A percentile compares a stretch with the other conserved stretches of the same genome.
These are phyloP conservation scores for Hirtodrosophila trivittata DNA, from an alignment of 2,888 invertebrate genomes.

Conservation along the genomic window DNA sequence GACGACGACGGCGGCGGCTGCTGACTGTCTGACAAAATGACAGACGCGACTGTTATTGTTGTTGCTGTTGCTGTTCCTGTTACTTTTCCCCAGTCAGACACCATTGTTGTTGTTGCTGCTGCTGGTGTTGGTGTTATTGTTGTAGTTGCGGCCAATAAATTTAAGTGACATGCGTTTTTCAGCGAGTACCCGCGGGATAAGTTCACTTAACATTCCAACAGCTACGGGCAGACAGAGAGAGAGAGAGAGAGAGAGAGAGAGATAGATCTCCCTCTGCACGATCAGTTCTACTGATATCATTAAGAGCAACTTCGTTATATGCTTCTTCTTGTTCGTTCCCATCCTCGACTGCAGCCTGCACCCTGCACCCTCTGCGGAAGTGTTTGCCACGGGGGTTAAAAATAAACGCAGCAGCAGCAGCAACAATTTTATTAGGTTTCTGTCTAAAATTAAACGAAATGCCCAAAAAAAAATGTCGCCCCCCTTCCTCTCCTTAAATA, in stretches of 20 bases:
- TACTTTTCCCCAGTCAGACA: constrained; percentile 2
- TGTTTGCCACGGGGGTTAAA: constrained; percentile 58
- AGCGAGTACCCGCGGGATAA: constrained; percentile 77
- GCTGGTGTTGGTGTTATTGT: constrained; percentile 34
- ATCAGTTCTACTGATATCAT: constrained; percentile 72
- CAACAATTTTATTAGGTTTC: constrained; percentile 70
- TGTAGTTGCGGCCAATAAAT: constrained; percentile 74
- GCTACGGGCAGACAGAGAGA: constrained; percentile 57
- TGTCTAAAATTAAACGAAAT: constrained; percentile 70
- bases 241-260: constrained; percentile 1
- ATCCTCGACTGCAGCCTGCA: neutral
- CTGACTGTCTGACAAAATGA: too few relatives aligned
- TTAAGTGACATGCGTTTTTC: constrained; percentile 79
- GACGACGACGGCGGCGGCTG: too few relatives aligned
- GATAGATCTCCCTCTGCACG: constrained; percentile 15
- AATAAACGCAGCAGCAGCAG: constrained; percentile 54
- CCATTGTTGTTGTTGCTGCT: constrained; percentile 8
- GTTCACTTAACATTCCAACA: constrained; percentile 71
- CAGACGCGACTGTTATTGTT: constrained; percentile 1
- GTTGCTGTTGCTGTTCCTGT: constrained; percentile 1
- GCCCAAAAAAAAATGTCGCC: constrained; percentile 64
- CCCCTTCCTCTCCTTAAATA: too few relatives aligned
- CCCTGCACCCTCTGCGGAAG: constrained; percentile 59
- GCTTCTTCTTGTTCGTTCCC: constrained; percentile 9
- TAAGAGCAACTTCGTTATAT: constrained; percentile 66